phyloP scores from a whole-genome alignment of 2,797 vertebrate genomes.

The Micromesistius poutassou region DNA sequence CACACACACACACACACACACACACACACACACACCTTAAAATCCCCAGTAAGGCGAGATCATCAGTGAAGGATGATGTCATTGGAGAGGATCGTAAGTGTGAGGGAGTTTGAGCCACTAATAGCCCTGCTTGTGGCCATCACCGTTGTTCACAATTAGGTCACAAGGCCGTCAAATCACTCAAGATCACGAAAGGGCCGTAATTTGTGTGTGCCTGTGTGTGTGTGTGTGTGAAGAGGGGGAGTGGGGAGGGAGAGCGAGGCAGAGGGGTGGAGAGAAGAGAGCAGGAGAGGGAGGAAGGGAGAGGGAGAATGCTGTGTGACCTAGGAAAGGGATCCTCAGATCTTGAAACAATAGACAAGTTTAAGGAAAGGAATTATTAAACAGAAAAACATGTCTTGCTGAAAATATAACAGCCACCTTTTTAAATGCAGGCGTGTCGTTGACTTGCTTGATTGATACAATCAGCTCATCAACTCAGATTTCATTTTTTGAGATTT shows the following conservation, averaged over 20 bases:
- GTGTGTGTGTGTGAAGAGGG: background rate
- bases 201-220: too few species aligned
- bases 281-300: background rate
- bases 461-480: too few species aligned
- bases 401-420: too few species aligned
- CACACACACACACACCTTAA: slow-evolving; percentile 9
- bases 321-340: too few species aligned
- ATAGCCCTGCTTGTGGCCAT: slow-evolving; percentile 37
- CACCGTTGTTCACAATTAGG: slow-evolving; percentile 33
- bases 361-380: too few species aligned
- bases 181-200: background rate
- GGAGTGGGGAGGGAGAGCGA: background rate
- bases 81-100: slow-evolving; percentile 38
- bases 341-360: too few species aligned
- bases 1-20: slow-evolving; percentile 4
- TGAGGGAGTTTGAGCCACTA: slow-evolving; percentile 38
- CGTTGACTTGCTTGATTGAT: too few species aligned
- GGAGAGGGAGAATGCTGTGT: background rate
- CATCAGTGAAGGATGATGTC: slow-evolving; percentile 44
- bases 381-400: too few species aligned
- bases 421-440: too few species aligned
- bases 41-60: slow-evolving; percentile 40
- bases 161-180: slow-evolving; percentile 24
- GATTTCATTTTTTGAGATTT: too few species aligned
- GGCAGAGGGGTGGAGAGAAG: background rate